phyloP scores from a whole-genome alignment of 1,140 invertebrate species.

The Brachionus plicatilis region DNA sequence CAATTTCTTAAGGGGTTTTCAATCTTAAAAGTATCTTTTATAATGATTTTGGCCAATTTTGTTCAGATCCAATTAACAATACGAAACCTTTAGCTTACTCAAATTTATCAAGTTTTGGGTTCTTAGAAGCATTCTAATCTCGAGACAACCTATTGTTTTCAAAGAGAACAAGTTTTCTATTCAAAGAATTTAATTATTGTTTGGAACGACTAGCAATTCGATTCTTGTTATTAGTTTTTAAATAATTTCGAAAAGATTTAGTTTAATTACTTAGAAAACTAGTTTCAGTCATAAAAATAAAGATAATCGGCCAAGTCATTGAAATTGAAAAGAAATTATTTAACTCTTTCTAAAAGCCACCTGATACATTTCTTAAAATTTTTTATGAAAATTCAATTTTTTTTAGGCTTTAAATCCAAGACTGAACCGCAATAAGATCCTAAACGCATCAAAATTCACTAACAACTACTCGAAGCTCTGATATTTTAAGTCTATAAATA shows the following conservation, averaged over 20 bases:
- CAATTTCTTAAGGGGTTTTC: neutral
- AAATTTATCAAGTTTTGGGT: neutral
- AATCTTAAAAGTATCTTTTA: neutral
- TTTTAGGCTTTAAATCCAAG: neutral
- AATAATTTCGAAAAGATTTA: neutral
- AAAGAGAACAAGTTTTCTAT: neutral
- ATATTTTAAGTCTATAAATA: no score
- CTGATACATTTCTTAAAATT: neutral
- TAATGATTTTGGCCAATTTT: neutral
- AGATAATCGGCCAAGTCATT: neutral
- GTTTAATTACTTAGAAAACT: neutral
- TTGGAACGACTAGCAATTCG: neutral
- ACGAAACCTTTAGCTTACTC: neutral
- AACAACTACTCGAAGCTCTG: neutral
- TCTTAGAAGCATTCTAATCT: neutral
- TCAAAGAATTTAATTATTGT: neutral
- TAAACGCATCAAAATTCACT: neutral
- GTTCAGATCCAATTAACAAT: neutral
- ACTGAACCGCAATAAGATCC: neutral
- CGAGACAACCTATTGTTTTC: neutral
- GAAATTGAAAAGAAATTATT: neutral
- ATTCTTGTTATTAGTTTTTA: neutral
- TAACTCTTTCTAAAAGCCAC: neutral
- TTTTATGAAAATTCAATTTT: neutral
- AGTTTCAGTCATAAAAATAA: neutral